phyloP scores from a whole-genome alignment of 2,797 vertebrate genomes.

The Clarias fuscus region DNA sequence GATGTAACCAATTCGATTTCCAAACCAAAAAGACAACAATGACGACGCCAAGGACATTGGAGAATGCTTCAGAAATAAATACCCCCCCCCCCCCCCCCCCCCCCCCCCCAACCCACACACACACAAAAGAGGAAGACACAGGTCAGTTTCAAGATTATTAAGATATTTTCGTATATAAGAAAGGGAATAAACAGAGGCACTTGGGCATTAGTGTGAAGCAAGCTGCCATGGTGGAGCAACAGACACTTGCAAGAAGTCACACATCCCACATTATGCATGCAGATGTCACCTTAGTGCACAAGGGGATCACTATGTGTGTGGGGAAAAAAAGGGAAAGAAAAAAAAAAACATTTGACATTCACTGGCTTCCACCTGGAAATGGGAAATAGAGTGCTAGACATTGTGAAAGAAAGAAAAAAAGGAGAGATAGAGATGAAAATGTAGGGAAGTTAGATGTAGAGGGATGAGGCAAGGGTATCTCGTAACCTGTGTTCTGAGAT shows the following conservation, averaged over 20 bases:
- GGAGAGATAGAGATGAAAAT: slow-evolving; percentile 26
- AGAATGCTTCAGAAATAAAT: background rate
- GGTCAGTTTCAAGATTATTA: background rate
- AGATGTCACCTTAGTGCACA: slow-evolving; percentile 7
- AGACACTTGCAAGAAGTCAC: slow-evolving; percentile 10
- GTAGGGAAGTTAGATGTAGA: slow-evolving; percentile 20
- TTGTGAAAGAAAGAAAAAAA: background rate
- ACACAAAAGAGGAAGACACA: no score
- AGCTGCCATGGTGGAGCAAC: background rate
- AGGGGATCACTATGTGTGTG: background rate
- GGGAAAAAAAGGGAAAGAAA: background rate
- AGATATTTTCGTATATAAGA: background rate
- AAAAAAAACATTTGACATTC: background rate
- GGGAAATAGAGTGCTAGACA: no score
- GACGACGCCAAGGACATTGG: background rate
- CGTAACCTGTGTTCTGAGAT: slow-evolving; percentile 32
- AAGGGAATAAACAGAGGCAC: background rate
- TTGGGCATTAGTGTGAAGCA: background rate
- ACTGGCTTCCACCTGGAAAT: background rate
- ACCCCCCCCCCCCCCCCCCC: no score
- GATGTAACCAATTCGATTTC: background rate
- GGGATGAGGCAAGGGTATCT: slow-evolving; percentile 26
- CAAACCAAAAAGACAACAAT: background rate
- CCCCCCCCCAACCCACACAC: no score
- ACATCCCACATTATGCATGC: slow-evolving; percentile 24